Evolutionary conservation across 2,113 vertebrate genomes (phyloP).

Genomic region (Hypanus sabinus): DNA sequence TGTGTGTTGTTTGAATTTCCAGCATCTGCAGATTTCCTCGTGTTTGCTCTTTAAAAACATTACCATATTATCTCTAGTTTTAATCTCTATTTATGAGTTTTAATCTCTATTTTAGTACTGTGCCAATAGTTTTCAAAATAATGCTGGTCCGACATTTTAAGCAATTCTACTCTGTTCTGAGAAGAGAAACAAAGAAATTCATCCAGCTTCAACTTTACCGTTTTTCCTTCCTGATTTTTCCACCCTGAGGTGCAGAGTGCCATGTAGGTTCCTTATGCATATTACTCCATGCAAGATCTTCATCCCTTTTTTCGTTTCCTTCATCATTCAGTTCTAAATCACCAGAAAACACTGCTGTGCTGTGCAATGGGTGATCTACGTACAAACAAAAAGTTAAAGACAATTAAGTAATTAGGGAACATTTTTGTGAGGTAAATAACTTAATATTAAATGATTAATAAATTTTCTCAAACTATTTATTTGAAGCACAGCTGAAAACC

Average conservation of each 20-base stretch:
- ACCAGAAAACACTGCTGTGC: constrained; percentile 6
- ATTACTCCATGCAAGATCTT: not conserved
- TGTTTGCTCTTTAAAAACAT: too few relatives aligned
- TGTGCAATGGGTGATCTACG: constrained; percentile 19
- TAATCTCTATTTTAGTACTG: not conserved
- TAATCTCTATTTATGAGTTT: not conserved
- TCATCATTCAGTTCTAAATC: not conserved
- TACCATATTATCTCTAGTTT: not conserved
- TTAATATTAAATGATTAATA: not conserved
- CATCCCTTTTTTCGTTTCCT: not conserved
- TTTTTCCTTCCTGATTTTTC: not conserved
- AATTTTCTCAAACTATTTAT: not conserved
- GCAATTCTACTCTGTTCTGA: not conserved
- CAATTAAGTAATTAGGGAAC: not conserved
- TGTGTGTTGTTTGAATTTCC: too few relatives aligned
- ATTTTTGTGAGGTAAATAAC: not conserved
- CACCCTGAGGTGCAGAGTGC: not conserved
- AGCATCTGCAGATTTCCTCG: too few relatives aligned
- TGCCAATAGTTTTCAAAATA: not conserved
- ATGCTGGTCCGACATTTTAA: not conserved
- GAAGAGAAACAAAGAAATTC: not conserved
- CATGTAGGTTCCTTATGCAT: not conserved
- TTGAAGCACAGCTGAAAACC: not conserved
- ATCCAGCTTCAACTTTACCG: not conserved
- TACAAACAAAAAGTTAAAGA: not conserved